Evolutionary conservation across 2,888 invertebrate species (phyloP), one percentile per base, ranked within the genome.

Genomic region (Drosophila helvetica): DNA sequence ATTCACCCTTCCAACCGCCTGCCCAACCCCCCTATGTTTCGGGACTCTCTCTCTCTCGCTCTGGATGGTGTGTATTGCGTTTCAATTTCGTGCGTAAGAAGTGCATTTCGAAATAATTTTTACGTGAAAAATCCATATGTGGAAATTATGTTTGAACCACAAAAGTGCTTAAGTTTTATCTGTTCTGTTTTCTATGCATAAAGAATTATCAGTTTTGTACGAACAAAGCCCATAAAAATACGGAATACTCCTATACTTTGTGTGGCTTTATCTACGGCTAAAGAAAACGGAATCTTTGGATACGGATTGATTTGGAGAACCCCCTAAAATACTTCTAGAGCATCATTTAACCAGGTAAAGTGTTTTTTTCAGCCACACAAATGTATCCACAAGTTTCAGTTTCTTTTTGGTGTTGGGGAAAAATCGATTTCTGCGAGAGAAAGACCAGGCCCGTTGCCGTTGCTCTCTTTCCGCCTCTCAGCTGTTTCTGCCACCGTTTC

Each of bases 41-140:
- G 33, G 33, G 33, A 38, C 38, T 38, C 63, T 51, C 18, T 17
- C 38, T 38, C 38, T 15, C 38, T 38, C 33, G 61, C 65, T 45
- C 61, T 51, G 15, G 17, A 56, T 48, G 56, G 48, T 43, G 62
- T 50, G 43, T 45, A 51, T 59, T 58, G 43, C 67, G 67, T 62
- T 74, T 62, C 45, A 73, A 67, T 45, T 7, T 57, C 53, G 67
- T 56, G 70, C 64, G 66, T 56, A 38, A n/a, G 45, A 19, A 45
- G 56, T 63, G 71, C 71, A 70, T 71, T 71, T 71, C 57, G 33
- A 58, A 70, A 63, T 55, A 25, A 42, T 58, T 63, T 50, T 27
- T 19, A 46, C 51, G 57, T 56, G 68, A 63, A 63, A 77, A 75
- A 67, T 71, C 54, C 52, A 57, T 73, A 55, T 73, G 73, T 80